A percentile compares a stretch with the other conserved stretches of the same genome.
phyloP scores from a whole-genome alignment of 2,888 invertebrate species.

The Metellina segmentata region DNA sequence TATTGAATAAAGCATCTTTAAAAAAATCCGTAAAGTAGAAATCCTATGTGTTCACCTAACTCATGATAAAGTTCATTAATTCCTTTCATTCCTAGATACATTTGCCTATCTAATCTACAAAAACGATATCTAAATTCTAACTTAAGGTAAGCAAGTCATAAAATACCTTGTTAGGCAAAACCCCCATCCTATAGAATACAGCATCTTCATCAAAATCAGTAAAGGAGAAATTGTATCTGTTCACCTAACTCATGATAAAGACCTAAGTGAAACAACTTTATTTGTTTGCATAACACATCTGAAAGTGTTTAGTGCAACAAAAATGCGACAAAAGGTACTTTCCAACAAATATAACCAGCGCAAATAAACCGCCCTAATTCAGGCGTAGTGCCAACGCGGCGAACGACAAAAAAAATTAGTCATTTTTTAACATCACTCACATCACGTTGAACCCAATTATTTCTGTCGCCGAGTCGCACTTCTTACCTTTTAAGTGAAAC shows the following conservation, averaged over 20 bases:
- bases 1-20: too few relatives aligned
- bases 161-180: too few relatives aligned
- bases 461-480: slow-evolving; percentile 56
- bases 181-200: too few relatives aligned
- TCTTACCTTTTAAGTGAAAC: slow-evolving; percentile 72
- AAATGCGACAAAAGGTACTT: neutral
- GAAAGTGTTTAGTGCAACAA: neutral
- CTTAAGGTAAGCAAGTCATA: too few relatives aligned
- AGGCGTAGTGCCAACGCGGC: slow-evolving; percentile 13
- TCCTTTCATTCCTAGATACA: too few relatives aligned
- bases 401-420: slow-evolving; percentile 19
- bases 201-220: too few relatives aligned
- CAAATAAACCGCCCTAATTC: slow-evolving; percentile 44
- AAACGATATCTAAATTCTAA: too few relatives aligned
- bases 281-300: neutral
- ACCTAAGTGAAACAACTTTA: neutral
- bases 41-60: too few relatives aligned
- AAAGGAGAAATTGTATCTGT: too few relatives aligned
- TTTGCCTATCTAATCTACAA: too few relatives aligned
- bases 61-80: too few relatives aligned
- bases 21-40: too few relatives aligned
- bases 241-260: neutral
- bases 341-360: slow-evolving; percentile 17
- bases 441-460: slow-evolving; percentile 58
- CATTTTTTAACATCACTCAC: slow-evolving; percentile 32